These are phyloP conservation scores for Papilio dardanus DNA, from an alignment of 1,140 invertebrate species.

Conservation along the genomic window DNA sequence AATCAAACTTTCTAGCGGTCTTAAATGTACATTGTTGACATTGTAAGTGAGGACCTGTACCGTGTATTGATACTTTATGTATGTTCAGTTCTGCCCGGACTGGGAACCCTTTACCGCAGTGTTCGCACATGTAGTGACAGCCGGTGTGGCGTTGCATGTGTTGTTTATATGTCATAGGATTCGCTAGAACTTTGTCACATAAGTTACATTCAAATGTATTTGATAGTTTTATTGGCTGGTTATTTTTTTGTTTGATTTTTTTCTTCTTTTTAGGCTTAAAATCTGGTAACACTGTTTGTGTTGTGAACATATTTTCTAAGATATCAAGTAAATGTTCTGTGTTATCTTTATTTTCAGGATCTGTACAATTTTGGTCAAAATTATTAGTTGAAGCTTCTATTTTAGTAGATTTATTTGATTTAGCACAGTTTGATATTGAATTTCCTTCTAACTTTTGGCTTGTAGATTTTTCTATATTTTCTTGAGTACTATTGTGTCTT, in stretches of 20 bases:
- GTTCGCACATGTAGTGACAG: conserved; percentile 67
- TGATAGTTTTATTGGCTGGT: conserved; percentile 36
- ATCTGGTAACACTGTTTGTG: not conserved
- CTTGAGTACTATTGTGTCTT: not conserved
- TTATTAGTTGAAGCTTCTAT: not conserved
- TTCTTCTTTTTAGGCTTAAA: conserved; percentile 32
- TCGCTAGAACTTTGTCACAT: conserved; percentile 63
- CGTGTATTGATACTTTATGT: conserved; percentile 60
- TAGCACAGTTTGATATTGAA: not conserved
- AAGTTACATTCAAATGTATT: conserved; percentile 48
- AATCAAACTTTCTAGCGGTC: conserved; percentile 57
- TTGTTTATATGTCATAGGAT: conserved; percentile 59
- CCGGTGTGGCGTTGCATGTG: conserved; percentile 72
- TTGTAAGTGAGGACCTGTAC: conserved; percentile 57
- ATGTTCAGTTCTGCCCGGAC: conserved; percentile 51
- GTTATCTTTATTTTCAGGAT: not conserved
- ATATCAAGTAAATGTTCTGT: not conserved
- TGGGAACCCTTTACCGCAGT: conserved; percentile 68
- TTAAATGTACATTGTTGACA: conserved; percentile 68
- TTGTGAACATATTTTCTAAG: not conserved
- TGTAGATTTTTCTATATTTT: not conserved
- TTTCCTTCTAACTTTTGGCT: conserved; percentile 17
- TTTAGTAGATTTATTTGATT: conserved; percentile 33
- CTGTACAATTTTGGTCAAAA: not conserved
- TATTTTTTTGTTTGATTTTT: conserved; percentile 23